Evolutionary conservation across 2,797 vertebrate species (phyloP), one percentile per base, ranked within the genome.

Genomic region (Brachyrhaphis roseni): DNA sequence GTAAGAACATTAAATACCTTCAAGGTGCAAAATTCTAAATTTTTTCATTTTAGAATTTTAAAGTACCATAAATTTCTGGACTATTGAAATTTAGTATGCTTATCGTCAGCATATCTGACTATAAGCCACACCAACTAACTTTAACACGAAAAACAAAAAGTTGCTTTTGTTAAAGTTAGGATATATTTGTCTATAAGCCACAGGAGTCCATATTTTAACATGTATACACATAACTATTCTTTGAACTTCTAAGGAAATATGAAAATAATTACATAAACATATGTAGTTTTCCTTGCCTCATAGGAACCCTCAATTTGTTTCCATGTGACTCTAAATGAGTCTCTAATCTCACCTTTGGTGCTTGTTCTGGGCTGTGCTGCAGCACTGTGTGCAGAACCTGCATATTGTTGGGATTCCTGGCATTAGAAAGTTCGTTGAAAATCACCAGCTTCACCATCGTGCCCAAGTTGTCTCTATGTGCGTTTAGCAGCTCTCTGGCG

Each of bases 341-440:
- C 8, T 75, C 8, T 2, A 8, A 47, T 68, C 75, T 80, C 68
- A 99, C 98, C 97, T 99, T 99, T 0, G 98, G 98, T 0, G 97
- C 98, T 87, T 97, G 97, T 83, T 99, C 98, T 0, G 98, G 96
- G 91, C 98, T 99, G 88, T 99, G 98, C 88, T 98, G 98, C 46
- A 99, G 95, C 81, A 98, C 97, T 0, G 98, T 98, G 81, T 99
- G 97, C 0, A 99, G 95, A 49, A 98, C 96, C 87, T 99, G 98
- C 98, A 99, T 99, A 90, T 99, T 99, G 95, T 98, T 99, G 6
- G 98, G 98, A 84, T 99, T 99, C 75, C 98, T 96, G 68, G 98
- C 98, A 2, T 98, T 99, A 2, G 98, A 99, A 0, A 99, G 92
- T 82, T 99, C 98, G 0, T 99, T 99, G 90, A 99, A 99, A 85